Evolutionary conservation across 2,113 vertebrate species (phyloP).

Genomic region (Hiodon alosoides): DNA sequence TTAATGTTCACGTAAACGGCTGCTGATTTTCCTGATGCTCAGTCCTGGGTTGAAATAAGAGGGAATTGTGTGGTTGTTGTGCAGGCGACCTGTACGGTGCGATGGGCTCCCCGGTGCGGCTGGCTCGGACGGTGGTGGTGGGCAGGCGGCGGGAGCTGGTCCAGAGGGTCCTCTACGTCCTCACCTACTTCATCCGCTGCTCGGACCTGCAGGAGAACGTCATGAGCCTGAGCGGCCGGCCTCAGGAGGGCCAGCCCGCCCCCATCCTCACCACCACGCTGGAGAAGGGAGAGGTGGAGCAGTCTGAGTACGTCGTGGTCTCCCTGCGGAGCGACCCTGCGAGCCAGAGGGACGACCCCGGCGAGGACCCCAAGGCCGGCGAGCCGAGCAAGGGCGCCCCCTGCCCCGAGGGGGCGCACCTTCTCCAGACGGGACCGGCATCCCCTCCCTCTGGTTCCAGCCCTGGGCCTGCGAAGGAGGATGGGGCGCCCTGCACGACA

Average conservation of each 20-base stretch:
- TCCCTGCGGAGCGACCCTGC: slow-evolving; percentile 64
- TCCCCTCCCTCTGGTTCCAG: not conserved
- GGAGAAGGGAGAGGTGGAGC: slow-evolving; percentile 72
- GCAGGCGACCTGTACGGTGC: slow-evolving; percentile 77
- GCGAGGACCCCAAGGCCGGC: slow-evolving; percentile 26
- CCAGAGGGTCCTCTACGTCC: slow-evolving; percentile 75
- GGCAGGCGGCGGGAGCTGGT: slow-evolving; percentile 77
- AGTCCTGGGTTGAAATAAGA: too few species aligned
- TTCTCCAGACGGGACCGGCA: not conserved
- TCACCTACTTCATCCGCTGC: slow-evolving; percentile 84
- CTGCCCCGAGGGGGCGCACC: slow-evolving; percentile 25
- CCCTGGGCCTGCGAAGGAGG: slow-evolving; percentile 5
- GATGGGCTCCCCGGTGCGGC: slow-evolving; percentile 73
- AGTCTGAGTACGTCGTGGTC: slow-evolving; percentile 74
- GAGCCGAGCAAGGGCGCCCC: slow-evolving; percentile 16
- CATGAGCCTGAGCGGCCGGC: slow-evolving; percentile 45
- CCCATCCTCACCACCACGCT: slow-evolving; percentile 62
- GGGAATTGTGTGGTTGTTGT: not conserved
- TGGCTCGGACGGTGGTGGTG: slow-evolving; percentile 76
- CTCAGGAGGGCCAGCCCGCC: slow-evolving; percentile 50
- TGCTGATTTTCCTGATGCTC: too few species aligned
- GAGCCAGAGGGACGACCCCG: slow-evolving; percentile 39
- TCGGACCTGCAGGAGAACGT: slow-evolving; percentile 80
- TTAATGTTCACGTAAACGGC: too few species aligned
- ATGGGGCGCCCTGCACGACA: not conserved